These are phyloP conservation scores for Anoura caudifer DNA, from an alignment of 2,113 vertebrate species.

Conservation along the genomic window DNA sequence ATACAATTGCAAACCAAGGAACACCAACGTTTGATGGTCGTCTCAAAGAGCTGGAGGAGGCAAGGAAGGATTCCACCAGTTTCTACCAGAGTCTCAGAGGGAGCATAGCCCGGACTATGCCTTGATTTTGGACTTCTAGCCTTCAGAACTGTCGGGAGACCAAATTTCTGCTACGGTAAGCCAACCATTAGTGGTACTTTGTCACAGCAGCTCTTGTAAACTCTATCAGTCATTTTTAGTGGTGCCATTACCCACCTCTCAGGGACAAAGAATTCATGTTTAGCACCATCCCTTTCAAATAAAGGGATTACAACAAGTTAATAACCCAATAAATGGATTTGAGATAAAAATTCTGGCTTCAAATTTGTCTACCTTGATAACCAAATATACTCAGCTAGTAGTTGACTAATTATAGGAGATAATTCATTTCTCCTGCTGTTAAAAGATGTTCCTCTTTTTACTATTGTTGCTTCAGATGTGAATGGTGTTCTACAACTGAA, in stretches of 20 bases:
- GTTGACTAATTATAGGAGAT: not conserved
- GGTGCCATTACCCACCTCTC: not conserved
- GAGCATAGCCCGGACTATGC: fast-evolving
- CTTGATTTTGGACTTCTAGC: not conserved
- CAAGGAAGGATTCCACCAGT: not conserved
- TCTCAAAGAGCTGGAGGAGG: not conserved
- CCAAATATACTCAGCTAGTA: not conserved
- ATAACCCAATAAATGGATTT: too few relatives aligned
- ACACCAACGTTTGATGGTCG: fast-evolving
- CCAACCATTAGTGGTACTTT: too few relatives aligned
- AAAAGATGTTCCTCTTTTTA: not conserved
- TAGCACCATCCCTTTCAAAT: not conserved
- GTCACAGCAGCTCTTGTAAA: not conserved
- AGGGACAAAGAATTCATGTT: not conserved
- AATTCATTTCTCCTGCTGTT: not conserved
- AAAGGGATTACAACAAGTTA: not conserved
- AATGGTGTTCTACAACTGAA: not conserved
- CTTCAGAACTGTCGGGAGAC: not conserved
- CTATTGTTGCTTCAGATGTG: not conserved
- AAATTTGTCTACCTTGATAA: not conserved
- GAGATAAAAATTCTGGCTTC: not conserved
- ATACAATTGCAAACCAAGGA: not conserved
- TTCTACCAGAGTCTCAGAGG: not conserved
- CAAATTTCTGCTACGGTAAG: too few relatives aligned
- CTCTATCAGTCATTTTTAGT: not conserved